Evolutionary conservation across 2,113 vertebrate species (phyloP).

Genomic region (Ursus arctos): DNA sequence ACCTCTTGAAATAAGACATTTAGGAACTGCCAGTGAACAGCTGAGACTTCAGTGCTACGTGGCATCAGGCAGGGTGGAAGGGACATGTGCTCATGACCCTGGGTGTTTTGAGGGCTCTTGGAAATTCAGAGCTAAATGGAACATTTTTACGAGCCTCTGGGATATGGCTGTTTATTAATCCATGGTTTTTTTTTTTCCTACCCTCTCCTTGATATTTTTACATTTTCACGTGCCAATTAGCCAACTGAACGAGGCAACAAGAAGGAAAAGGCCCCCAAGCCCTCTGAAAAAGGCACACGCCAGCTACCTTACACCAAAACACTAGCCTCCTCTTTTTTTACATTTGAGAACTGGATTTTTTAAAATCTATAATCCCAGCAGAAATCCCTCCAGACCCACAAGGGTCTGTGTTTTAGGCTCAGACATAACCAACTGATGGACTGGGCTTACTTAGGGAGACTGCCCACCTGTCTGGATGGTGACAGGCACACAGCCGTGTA

Average conservation of each 20-base stretch:
- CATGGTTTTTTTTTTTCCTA: neutral
- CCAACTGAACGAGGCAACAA: neutral
- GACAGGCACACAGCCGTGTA: rapidly evolving
- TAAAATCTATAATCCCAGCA: neutral
- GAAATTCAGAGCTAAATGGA: neutral
- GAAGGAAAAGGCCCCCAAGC: too few relatives aligned
- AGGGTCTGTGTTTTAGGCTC: neutral
- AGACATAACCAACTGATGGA: neutral
- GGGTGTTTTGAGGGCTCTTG: neutral
- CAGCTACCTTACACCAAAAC: neutral
- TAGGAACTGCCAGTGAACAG: neutral
- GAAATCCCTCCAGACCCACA: neutral
- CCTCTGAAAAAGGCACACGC: too few relatives aligned
- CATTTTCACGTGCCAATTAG: neutral
- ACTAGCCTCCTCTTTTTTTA: too few relatives aligned
- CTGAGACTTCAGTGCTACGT: rapidly evolving
- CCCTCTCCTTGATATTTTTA: neutral
- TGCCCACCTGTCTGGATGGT: neutral
- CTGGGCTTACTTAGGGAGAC: neutral
- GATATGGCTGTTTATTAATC: rapidly evolving
- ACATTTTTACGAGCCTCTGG: neutral
- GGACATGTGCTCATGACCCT: neutral
- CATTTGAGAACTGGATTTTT: neutral
- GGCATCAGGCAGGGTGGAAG: too few relatives aligned
- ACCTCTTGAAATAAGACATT: neutral